Percentiles rank a stretch among this genome's conserved stretches.
phyloP scores from a whole-genome alignment of 2,113 vertebrate genomes.

The Rattus norvegicus region GRCr8 NC_086022.1:154034001-154034500 shows the following conservation, averaged over 20 bases:
- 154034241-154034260: not conserved
- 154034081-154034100: conserved; percentile 35
- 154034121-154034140: conserved; percentile 10
- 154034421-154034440: not conserved
- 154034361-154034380: not conserved
- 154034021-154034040: not conserved
- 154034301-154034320: not conserved
- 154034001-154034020: not conserved
- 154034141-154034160: conserved; percentile 11
- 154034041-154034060: conserved; percentile 25
- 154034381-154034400: not conserved
- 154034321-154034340: not conserved
- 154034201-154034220: not conserved
- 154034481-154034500: not conserved
- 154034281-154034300: not conserved
- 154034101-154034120: conserved; percentile 22
- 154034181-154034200: not conserved
- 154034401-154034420: not conserved
- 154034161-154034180: not conserved
- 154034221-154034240: not conserved
- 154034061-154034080: conserved; percentile 25
- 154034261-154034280: not conserved
- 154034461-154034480: not conserved
- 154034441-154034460: not conserved
- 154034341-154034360: not conserved